phyloP scores from a whole-genome alignment of 2,113 vertebrate species.

The Cyphomyrus discorhynchus region DNA sequence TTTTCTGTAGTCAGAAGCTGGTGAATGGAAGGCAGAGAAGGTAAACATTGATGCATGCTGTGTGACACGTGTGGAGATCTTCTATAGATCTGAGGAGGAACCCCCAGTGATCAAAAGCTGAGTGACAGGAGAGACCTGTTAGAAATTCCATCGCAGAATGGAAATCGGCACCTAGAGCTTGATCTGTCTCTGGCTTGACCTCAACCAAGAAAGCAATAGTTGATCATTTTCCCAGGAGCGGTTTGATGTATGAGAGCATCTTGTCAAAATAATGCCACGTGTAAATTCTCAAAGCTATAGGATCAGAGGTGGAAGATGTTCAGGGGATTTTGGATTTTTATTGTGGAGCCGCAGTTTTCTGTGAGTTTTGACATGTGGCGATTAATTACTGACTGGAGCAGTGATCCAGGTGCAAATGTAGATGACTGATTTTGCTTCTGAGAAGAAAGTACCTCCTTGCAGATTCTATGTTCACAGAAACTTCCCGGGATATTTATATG shows the following conservation, averaged over 20 bases:
- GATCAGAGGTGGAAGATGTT: neutral
- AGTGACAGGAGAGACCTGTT: neutral
- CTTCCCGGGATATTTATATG: slow-evolving; percentile 17
- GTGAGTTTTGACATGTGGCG: neutral
- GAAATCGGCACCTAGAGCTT: neutral
- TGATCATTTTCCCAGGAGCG: neutral
- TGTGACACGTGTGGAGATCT: slow-evolving; percentile 22
- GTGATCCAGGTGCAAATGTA: neutral
- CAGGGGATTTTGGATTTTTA: neutral
- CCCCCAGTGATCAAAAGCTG: neutral
- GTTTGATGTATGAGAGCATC: neutral
- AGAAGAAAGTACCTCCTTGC: slow-evolving; percentile 16
- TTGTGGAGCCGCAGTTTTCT: neutral
- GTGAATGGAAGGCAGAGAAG: slow-evolving; percentile 36
- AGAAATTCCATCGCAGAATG: neutral
- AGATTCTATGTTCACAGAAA: slow-evolving; percentile 19
- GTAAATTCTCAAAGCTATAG: neutral
- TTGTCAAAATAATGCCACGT: neutral
- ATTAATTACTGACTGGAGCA: neutral
- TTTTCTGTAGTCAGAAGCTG: slow-evolving; percentile 26
- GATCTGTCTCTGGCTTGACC: neutral
- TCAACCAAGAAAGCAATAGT: neutral
- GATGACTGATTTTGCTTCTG: neutral
- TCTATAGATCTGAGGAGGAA: slow-evolving; percentile 25
- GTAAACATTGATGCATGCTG: slow-evolving; percentile 26